Conservation (phyloP, 2,888 invertebrate genomes). For the Cheilosia impressa region DNA sequence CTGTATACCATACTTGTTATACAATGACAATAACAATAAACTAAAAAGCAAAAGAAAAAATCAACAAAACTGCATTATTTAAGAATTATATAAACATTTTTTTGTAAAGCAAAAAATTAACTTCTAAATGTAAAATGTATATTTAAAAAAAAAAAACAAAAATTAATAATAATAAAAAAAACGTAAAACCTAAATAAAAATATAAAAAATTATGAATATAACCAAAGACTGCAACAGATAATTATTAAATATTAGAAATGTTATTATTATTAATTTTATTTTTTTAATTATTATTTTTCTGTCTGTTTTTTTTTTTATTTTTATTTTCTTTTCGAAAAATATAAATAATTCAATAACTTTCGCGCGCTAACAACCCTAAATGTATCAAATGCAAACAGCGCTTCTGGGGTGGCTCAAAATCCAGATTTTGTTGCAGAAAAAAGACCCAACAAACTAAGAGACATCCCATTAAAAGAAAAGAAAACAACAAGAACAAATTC, state of each 20-base stretch:
- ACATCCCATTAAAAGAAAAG: slow-evolving; percentile 33
- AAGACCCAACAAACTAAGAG: neutral
- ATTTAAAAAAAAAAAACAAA: slow-evolving; percentile 39
- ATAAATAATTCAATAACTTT: slow-evolving; percentile 39
- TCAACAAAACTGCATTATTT: slow-evolving; percentile 64
- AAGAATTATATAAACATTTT: slow-evolving; percentile 49
- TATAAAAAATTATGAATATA: slow-evolving; percentile 81
- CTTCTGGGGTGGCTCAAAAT: neutral
- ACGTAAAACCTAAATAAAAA: slow-evolving; percentile 77
- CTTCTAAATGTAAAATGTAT: slow-evolving; percentile 71
- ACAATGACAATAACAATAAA: slow-evolving; percentile 75
- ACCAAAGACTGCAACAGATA: slow-evolving; percentile 85
- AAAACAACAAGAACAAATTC: slow-evolving; percentile 45
- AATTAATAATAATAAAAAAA: slow-evolving; percentile 76
- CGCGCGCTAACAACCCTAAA: slow-evolving; percentile 35
- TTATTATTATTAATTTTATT: slow-evolving; percentile 79
- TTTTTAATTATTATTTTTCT: slow-evolving; percentile 68
- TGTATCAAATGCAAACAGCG: slow-evolving; percentile 16
- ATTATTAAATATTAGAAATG: slow-evolving; percentile 84
- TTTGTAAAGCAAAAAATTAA: slow-evolving; percentile 63
- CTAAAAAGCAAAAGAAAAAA: slow-evolving; percentile 59
- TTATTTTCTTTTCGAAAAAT: slow-evolving; percentile 33
- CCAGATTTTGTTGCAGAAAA: neutral
- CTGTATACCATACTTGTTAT: slow-evolving; percentile 74
- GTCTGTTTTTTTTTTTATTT: slow-evolving; percentile 52